Evolutionary conservation across 2,113 vertebrate genomes (phyloP), one percentile per base, ranked within the genome.

Genomic region (Rhodinocichla rosea): DNA sequence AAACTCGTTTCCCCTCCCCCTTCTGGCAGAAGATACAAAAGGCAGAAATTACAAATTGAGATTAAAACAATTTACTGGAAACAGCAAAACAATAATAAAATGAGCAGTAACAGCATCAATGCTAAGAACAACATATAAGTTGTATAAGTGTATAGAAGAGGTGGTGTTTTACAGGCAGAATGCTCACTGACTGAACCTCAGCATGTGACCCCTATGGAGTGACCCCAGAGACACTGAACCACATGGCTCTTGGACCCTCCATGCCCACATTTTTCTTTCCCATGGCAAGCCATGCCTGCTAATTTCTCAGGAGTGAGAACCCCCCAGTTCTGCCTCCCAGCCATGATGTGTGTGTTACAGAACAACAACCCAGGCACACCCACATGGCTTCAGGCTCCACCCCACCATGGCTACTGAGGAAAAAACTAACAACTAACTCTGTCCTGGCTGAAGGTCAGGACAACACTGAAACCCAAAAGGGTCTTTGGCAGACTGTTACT

Each of bases 191-290:
- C 30, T 65, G 35, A 49, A 40, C 42, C 42, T 30, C 35, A 33
- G 17, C 0, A 0, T 17, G 24, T 28, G 37, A 42, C 15, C 16
- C 28, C 7, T 0, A 0, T 13, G 24, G 30, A 0, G 0, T 24
- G 20, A 42, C 15, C 32, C 71, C 32, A 4, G 6, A 44, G 26
- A 37, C 32, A 76, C 35, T 1, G 32, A 67, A 50, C 26, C 20
- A 59, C 37, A 32, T 22, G 21, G 26, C 52, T 32, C 44, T 32
- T 0, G 1, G 15, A 6, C 20, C 5, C 17, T 68, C 27, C 44
- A 50, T 10, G 14, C 17, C 44, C 35, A 30, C 0, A 1, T 44
- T 76, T 32, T 44, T 12, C 21, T 50, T 44, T 2, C 37, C 21
- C 53, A 22, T 9, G 17, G 44, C 32, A 67, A 76, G 59, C 27